Evolutionary conservation across 2,113 vertebrate genomes (phyloP), one percentile per base, ranked within the genome.

Genomic region (Neotragus moschatus): DNA sequence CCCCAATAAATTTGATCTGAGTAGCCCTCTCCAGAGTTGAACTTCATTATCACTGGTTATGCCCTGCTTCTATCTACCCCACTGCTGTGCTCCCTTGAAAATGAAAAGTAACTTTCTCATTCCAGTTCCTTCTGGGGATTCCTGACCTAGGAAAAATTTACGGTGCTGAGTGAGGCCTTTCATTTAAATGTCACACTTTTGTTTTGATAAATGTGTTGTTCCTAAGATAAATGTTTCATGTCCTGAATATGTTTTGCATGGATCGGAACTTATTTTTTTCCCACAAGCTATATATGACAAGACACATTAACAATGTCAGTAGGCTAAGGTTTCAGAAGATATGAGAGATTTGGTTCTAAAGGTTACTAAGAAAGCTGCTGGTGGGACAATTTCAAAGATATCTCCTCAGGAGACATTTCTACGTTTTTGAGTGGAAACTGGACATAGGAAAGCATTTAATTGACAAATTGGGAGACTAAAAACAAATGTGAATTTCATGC

Each of bases 401-500:
- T 15, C 61, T 86, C 36, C 45, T 94, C 28, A 1, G 30, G n/a
- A 79, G 43, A 93, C 61, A 80, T 77, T 93, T 90, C 70, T 58
- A 11, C 16, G 5, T 90, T 89, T 36, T 80, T 91, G 51, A 84
- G 51, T 49, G 30, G 45, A 93, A 93, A 56, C 30, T 92, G 28
- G 79, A 87, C 75, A 70, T 43, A 60, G 36, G 30, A 82, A 95
- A 90, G 55, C 30, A 96, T 85, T 95, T 81, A 79, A 93, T 16
- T 80, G 84, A 91, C 63, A 87, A 96, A 75, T 19, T 93, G 15
- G 49, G 43, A 39, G 11, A 43, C 53, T 75, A 53, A 94, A 93
- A 90, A 84, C 90, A 88, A 97, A 90, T 49, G 28, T 33, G 3
- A 53, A 87, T 91, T 94, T 94, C 43, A 92, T 60, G 30, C 58